These are phyloP conservation scores for Toxotes jaculatrix DNA, from an alignment of 2,113 vertebrate genomes.

Conservation along the genomic window DNA sequence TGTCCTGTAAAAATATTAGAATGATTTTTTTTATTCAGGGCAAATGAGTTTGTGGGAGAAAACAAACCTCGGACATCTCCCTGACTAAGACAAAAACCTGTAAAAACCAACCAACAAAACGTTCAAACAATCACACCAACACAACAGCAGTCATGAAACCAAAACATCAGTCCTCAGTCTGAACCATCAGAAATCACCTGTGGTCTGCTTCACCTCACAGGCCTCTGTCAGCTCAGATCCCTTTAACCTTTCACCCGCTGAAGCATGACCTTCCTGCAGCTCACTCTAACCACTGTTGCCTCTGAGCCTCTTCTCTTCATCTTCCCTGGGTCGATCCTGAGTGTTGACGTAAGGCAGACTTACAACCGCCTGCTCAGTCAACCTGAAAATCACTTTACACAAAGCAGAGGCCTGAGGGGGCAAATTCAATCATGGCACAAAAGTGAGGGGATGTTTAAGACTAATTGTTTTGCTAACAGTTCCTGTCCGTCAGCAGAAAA, in stretches of 20 bases:
- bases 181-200: constrained; percentile 28
- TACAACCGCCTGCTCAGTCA: constrained; percentile 59
- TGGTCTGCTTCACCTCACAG: constrained; percentile 42
- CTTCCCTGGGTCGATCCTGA: constrained; percentile 47
- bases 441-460: constrained; percentile 1
- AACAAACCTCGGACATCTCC: too few species aligned
- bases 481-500: constrained; percentile 25
- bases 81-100: not conserved
- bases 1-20: not conserved
- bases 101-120: not conserved
- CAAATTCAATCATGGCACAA: constrained; percentile 53
- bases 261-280: constrained; percentile 2
- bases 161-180: not conserved
- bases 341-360: constrained; percentile 47
- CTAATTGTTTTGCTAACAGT: constrained; percentile 52
- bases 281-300: not conserved
- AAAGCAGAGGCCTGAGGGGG: constrained; percentile 7
- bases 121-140: not conserved
- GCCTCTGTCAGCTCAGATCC: constrained; percentile 12
- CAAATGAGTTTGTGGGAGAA: not conserved
- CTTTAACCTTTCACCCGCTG: constrained; percentile 44
- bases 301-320: constrained; percentile 30
- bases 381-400: constrained; percentile 66
- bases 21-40: not conserved
- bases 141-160: not conserved